Evolutionary conservation across 2,888 invertebrate species (phyloP).

Genomic region (Pristionchus mayeri): DNA sequence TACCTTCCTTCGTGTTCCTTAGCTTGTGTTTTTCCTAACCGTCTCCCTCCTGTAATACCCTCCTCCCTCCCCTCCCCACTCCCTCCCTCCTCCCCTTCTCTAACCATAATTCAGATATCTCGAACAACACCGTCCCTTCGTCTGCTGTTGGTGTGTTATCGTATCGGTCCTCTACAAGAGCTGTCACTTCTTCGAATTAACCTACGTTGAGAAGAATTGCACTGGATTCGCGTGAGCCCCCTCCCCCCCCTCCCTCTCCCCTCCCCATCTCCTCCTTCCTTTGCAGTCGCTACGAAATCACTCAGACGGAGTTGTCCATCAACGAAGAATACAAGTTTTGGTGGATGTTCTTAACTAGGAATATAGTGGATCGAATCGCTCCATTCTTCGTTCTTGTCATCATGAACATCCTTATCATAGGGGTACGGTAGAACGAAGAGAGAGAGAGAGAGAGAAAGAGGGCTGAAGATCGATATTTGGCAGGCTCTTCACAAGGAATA

Average conservation of each 20-base stretch:
- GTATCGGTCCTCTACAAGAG: conserved; percentile 70
- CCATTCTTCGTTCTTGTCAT: conserved; percentile 73
- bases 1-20: neutral
- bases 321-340: conserved; percentile 64
- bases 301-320: conserved; percentile 54
- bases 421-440: neutral
- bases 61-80: conserved; percentile 7
- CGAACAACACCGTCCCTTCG: conserved; percentile 67
- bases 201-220: conserved; percentile 47
- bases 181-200: conserved; percentile 47
- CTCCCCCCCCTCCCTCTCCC: neutral
- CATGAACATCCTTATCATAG: conserved; percentile 73
- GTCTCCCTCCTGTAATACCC: neutral
- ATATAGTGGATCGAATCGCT: conserved; percentile 70
- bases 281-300: conserved; percentile 64
- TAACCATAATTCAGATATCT: conserved; percentile 65
- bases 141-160: conserved; percentile 66
- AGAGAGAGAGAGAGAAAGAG: neutral
- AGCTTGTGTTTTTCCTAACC: neutral
- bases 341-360: conserved; percentile 74
- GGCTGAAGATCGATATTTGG: no score
- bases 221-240: conserved; percentile 34
- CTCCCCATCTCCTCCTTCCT: neutral
- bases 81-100: neutral
- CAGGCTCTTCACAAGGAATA: conserved; percentile 66